Evolutionary conservation across 2,888 invertebrate genomes (phyloP).

Genomic region (Rhyacophila evoluta): DNA sequence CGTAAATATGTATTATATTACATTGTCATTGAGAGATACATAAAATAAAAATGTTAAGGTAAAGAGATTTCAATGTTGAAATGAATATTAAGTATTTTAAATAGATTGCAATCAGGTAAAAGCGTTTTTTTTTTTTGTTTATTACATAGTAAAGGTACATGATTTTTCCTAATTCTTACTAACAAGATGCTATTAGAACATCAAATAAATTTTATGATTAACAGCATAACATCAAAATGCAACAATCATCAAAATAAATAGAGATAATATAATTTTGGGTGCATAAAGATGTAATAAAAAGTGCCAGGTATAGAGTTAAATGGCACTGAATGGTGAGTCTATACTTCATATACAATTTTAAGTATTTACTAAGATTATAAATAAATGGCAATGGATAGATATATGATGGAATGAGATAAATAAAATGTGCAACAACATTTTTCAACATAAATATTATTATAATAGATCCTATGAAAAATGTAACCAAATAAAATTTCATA

Average conservation of each 20-base stretch:
- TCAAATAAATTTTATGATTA: slow-evolving; percentile 1
- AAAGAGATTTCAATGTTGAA: not conserved
- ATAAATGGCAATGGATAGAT: slow-evolving; percentile 15
- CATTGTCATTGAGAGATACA: not conserved
- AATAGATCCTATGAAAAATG: slow-evolving; percentile 15
- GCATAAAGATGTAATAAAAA: slow-evolving; percentile 40
- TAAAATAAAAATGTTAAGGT: not conserved
- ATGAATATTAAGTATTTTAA: not conserved
- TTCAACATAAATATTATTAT: slow-evolving; percentile 26
- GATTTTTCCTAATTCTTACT: slow-evolving; percentile 17
- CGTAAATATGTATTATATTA: not conserved
- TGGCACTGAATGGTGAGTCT: slow-evolving; percentile 18
- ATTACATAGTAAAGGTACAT: slow-evolving; percentile 18
- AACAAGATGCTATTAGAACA: not conserved
- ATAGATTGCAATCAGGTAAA: not conserved
- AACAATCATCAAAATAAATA: not conserved
- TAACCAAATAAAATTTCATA: slow-evolving; percentile 29
- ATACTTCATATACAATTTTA: slow-evolving; percentile 8
- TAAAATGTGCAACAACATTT: slow-evolving; percentile 4
- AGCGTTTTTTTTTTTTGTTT: not conserved
- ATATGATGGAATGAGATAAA: slow-evolving; percentile 4
- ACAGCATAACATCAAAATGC: slow-evolving; percentile 12
- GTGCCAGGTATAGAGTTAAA: slow-evolving; percentile 20
- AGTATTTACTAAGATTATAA: slow-evolving; percentile 11
- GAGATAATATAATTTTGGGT: slow-evolving; percentile 1